Evolutionary conservation across 2,797 vertebrate genomes (phyloP).

Genomic region (Artibeus jamaicensis): DNA sequence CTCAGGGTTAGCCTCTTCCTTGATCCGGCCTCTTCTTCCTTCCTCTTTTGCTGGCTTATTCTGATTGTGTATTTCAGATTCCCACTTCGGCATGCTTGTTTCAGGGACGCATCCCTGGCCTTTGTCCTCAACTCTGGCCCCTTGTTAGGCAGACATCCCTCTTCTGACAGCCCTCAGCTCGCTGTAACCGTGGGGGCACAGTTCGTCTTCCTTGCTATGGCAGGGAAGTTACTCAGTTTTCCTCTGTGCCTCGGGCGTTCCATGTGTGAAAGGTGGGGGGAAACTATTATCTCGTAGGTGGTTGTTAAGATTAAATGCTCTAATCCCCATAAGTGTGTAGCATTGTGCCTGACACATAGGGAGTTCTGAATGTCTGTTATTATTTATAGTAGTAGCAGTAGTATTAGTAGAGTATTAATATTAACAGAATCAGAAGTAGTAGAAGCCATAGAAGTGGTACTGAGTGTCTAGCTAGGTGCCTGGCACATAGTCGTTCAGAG

Average conservation of each 20-base stretch:
- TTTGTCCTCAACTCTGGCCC: neutral
- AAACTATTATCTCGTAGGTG: neutral
- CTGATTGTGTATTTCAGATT: neutral
- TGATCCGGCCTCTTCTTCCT: neutral
- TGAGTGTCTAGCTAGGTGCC: neutral
- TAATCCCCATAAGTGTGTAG: neutral
- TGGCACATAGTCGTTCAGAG: neutral
- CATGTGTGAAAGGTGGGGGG: neutral
- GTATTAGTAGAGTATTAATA: neutral
- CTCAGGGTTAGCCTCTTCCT: neutral
- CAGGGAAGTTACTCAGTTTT: neutral
- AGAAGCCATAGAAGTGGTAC: neutral
- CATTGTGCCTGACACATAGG: neutral
- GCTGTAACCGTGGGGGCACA: too few species aligned
- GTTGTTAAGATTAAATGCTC: neutral
- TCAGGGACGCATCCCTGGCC: neutral
- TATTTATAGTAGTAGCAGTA: neutral
- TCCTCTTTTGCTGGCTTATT: neutral
- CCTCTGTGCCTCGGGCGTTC: neutral
- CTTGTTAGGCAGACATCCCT: neutral
- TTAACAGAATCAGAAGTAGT: neutral
- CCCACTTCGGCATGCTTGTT: neutral
- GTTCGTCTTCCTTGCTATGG: neutral
- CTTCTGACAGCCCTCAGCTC: neutral
- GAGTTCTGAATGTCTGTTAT: neutral